Percentiles rank a stretch among this genome's conserved stretches.
These are phyloP conservation scores for Peromyscus leucopus DNA, from an alignment of 2,113 vertebrate genomes.

Conservation along the genomic window DNA sequence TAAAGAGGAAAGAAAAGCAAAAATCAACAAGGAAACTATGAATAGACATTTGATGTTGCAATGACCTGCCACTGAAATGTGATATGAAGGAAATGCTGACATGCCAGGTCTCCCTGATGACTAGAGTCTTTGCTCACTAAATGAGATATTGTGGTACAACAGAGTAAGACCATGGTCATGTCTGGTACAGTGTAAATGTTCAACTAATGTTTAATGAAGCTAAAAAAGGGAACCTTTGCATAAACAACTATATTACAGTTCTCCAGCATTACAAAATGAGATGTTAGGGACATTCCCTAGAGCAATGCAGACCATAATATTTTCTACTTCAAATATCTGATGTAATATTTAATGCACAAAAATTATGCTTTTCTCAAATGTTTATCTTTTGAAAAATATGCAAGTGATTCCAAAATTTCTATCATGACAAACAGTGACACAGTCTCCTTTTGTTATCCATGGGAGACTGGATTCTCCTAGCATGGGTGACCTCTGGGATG, in stretches of 20 bases:
- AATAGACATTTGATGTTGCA: neutral
- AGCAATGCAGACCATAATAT: neutral
- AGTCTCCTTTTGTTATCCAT: neutral
- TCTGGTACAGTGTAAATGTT: neutral
- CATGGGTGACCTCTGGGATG: neutral
- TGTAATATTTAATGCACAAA: neutral
- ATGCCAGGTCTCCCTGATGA: neutral
- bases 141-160: neutral
- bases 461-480: neutral
- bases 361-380: neutral
- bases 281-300: neutral
- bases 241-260: neutral
- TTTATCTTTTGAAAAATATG: neutral
- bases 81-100: neutral
- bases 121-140: neutral
- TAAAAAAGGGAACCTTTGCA: neutral
- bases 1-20: neutral
- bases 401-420: neutral
- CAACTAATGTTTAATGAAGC: neutral
- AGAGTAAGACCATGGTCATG: neutral
- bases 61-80: neutral
- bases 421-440: neutral
- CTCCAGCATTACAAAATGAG: neutral
- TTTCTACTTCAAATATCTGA: neutral
- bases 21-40: neutral